phyloP scores from a whole-genome alignment of 2,797 vertebrate genomes.

The Lindbergichthys nudifrons region DNA sequence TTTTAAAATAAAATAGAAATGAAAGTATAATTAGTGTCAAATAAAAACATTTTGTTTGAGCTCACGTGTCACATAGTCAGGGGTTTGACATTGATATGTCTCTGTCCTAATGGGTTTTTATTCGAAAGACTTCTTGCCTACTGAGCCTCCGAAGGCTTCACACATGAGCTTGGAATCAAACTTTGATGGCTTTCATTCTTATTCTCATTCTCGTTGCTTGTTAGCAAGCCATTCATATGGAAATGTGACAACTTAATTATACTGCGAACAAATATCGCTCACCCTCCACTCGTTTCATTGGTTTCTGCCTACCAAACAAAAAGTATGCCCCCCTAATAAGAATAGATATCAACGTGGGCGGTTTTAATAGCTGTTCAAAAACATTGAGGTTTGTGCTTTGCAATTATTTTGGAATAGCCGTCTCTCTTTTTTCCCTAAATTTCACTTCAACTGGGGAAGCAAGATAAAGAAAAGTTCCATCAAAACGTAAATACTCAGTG shows the following conservation, averaged over 20 bases:
- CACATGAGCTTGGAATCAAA: constrained; percentile 54
- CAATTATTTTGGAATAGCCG: constrained; percentile 39
- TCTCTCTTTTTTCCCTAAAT: constrained; percentile 21
- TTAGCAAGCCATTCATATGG: constrained; percentile 69
- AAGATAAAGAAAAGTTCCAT: constrained; percentile 31
- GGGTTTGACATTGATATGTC: constrained; percentile 55
- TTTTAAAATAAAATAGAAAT: not conserved
- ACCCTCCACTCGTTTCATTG: constrained; percentile 55
- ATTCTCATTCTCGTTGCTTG: constrained; percentile 44
- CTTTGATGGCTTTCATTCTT: constrained; percentile 54
- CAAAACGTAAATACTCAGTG: constrained; percentile 40
- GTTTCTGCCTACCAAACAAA: constrained; percentile 46
- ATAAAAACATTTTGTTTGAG: constrained; percentile 33
- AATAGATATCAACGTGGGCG: constrained; percentile 28
- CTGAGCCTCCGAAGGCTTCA: constrained; percentile 54
- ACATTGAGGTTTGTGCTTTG: constrained; percentile 22
- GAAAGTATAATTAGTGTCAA: constrained; percentile 23
- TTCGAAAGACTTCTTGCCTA: constrained; percentile 42
- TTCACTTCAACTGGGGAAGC: constrained; percentile 10
- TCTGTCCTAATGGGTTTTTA: constrained; percentile 50
- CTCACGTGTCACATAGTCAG: constrained; percentile 36
- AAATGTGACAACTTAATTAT: constrained; percentile 70
- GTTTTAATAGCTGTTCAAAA: constrained; percentile 36
- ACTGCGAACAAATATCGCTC: constrained; percentile 58
- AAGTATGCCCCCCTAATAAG: constrained; percentile 18